A percentile compares a stretch with the other conserved stretches of the same genome.
phyloP scores from a whole-genome alignment of 2,797 vertebrate species.

The Notamacropus eugenii region DNA sequence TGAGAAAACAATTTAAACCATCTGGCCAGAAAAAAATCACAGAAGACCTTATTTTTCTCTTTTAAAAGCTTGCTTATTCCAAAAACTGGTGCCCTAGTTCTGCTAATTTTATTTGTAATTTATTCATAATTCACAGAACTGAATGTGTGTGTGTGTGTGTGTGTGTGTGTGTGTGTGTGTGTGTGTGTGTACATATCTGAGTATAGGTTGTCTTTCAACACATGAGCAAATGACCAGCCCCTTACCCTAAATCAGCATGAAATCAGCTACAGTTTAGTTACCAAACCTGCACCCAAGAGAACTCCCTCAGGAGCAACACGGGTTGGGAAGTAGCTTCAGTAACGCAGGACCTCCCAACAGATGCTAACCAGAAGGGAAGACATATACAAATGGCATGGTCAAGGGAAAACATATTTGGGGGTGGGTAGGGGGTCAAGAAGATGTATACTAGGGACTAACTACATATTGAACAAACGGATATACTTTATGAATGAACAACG shows the following conservation, averaged over 20 bases:
- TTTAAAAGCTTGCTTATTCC: slow-evolving; percentile 13
- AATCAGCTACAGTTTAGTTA: slow-evolving; percentile 30
- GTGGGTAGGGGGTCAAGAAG: background rate
- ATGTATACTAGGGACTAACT: background rate
- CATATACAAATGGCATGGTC: background rate
- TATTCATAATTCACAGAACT: slow-evolving; percentile 16
- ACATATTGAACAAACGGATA: slow-evolving; percentile 8
- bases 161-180: no score
- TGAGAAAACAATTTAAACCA: slow-evolving; percentile 24
- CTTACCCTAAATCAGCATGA: slow-evolving; percentile 31
- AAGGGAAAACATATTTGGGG: background rate
- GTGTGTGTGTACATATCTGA: background rate
- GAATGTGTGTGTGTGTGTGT: background rate
- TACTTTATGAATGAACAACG: background rate
- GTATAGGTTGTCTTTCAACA: slow-evolving; percentile 1
- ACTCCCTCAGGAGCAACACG: slow-evolving; percentile 1
- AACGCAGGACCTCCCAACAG: background rate
- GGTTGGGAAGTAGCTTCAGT: slow-evolving; percentile 1
- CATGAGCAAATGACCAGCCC: slow-evolving; percentile 6
- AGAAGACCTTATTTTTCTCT: slow-evolving; percentile 5
- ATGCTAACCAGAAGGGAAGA: slow-evolving; percentile 15
- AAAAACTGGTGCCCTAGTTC: slow-evolving; percentile 26
- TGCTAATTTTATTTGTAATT: slow-evolving; percentile 25
- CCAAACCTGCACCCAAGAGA: slow-evolving; percentile 30
- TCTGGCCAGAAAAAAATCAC: background rate